phyloP scores from a whole-genome alignment of 2,797 vertebrate genomes.

The Echiichthys vipera region DNA sequence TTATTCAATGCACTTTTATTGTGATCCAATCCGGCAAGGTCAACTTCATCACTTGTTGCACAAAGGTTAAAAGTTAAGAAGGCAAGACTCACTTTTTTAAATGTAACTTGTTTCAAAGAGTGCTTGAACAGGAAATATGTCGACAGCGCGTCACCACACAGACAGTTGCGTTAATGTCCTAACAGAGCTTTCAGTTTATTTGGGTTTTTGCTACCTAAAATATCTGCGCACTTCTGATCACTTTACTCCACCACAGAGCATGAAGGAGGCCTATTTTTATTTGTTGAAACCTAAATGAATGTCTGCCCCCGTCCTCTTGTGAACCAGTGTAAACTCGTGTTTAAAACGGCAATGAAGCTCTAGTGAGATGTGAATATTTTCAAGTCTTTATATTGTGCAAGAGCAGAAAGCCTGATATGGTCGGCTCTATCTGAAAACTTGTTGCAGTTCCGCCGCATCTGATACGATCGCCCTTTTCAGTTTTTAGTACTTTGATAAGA shows the following conservation, averaged over 20 bases:
- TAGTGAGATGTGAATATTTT: conserved; percentile 4
- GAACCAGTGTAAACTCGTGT: conserved; percentile 1
- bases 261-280: conserved; percentile 44
- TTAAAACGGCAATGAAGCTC: background rate
- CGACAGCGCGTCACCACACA: background rate
- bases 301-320: background rate
- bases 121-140: conserved; percentile 40
- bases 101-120: background rate
- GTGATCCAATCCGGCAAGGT: background rate
- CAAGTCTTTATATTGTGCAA: conserved; percentile 47
- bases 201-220: conserved; percentile 25
- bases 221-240: conserved; percentile 24
- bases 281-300: conserved; percentile 11
- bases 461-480: conserved; percentile 11
- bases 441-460: conserved; percentile 17
- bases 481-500: conserved; percentile 37
- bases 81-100: background rate
- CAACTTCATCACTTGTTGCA: background rate
- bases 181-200: conserved; percentile 22
- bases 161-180: background rate
- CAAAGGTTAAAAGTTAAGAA: background rate
- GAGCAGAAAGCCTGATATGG: conserved; percentile 24
- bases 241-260: conserved; percentile 38
- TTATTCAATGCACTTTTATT: background rate
- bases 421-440: conserved; percentile 24